Base-by-base conservation (phyloP, 2,797 vertebrate genomes). In the Cossypha caffra region DNA sequence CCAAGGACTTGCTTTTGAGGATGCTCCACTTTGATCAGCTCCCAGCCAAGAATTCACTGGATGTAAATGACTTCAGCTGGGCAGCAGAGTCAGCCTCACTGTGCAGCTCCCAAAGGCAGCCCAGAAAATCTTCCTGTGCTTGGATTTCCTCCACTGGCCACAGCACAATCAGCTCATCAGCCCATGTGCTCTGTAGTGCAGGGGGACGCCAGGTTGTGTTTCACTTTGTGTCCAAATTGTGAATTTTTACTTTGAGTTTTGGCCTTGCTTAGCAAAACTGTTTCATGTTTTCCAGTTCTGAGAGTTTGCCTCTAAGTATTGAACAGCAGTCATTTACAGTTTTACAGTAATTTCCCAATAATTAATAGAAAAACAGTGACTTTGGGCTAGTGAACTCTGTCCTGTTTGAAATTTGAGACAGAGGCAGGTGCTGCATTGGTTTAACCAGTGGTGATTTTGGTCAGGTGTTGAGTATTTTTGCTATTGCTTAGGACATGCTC, bases 21-120 rank as follows among this genome's bases (percentile, higher is more conserved):
- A 35, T 8, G 19, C 31, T 82, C 33, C 33, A 48, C 78, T 96
- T 91, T 74, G 81, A 90, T 93, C 90, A 80, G 55, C 50, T 45
- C 42, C 54, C 61, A 74, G 64, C 21, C n/a, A 35, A 73, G 24
- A n/a, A n/a, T 68, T 40, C 51, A 7, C 33, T 88, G 88, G 67
- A 15, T 69, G 3, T 16, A 58, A 69, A 35, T 37, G 10, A n/a
- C 11, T 87, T 62, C 35, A 72, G 13, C 37, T 45, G 51, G 29
- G 59, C 5, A 52, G 55, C 16, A 68, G 87, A 84, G 20, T 47
- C 45, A 55, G 2, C 13, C 43, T 51, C 48, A 5, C 16, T 95
- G 37, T 77, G 43, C 38, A 51, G 11, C 50, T 72, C 61, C 72
- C 54, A 71, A 72, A 71, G 52, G 35, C 31, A 82, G 54, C 40